These are phyloP conservation scores for Sycobia sp. DNA, from an alignment of 1,140 invertebrate genomes.

Conservation along the genomic window DNA sequence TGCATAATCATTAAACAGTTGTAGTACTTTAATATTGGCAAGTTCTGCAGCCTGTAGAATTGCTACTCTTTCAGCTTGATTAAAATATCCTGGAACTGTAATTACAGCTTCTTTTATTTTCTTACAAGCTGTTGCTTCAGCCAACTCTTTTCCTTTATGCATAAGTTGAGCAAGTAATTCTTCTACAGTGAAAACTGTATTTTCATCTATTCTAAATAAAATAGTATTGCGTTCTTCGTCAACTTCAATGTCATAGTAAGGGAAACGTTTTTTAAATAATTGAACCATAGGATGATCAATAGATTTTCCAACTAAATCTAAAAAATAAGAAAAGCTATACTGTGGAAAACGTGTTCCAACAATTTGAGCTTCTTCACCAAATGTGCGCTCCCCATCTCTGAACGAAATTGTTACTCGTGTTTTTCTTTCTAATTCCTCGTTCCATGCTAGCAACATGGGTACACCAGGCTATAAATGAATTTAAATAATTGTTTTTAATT, in stretches of 20 bases:
- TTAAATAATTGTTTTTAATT: slow-evolving; percentile 7
- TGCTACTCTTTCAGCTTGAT: slow-evolving; percentile 90
- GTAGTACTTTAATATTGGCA: slow-evolving; percentile 89
- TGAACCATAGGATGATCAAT: slow-evolving; percentile 90
- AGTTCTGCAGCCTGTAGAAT: slow-evolving; percentile 86
- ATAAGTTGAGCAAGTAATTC: slow-evolving; percentile 91
- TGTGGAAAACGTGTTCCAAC: slow-evolving; percentile 88
- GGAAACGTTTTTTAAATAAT: slow-evolving; percentile 84
- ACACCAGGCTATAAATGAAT: slow-evolving; percentile 79
- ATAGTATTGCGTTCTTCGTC: slow-evolving; percentile 78
- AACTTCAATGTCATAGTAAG: slow-evolving; percentile 85
- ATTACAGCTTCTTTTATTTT: slow-evolving; percentile 94
- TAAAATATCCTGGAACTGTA: slow-evolving; percentile 95
- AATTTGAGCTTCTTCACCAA: slow-evolving; percentile 91
- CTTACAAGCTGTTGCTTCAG: slow-evolving; percentile 76
- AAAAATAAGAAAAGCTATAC: slow-evolving; percentile 84
- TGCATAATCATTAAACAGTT: slow-evolving; percentile 94
- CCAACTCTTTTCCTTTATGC: slow-evolving; percentile 84
- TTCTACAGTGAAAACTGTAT: slow-evolving; percentile 83
- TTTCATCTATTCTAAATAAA: slow-evolving; percentile 84
- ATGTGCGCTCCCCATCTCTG: slow-evolving; percentile 86
- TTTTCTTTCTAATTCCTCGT: slow-evolving; percentile 97
- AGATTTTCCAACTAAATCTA: slow-evolving; percentile 90
- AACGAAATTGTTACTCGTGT: slow-evolving; percentile 91
- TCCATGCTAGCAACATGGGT: slow-evolving; percentile 98